Base-by-base conservation (phyloP, 2,797 vertebrate genomes). In the Sebastes baramenuke region DNA sequence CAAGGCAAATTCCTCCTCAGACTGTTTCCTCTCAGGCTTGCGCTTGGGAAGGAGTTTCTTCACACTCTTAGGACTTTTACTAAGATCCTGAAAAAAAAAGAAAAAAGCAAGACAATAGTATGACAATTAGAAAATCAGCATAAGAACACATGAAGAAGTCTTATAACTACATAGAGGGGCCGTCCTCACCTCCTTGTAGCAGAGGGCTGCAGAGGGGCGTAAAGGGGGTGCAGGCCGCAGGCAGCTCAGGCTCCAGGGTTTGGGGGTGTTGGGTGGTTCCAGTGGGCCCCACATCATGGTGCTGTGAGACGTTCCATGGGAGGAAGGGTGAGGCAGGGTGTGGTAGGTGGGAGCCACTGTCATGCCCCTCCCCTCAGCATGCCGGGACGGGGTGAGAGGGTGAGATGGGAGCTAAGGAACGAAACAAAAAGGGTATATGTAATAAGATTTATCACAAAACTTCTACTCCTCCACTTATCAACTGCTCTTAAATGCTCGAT, bases 211-310 rank as follows among this genome's bases (percentile, higher is more conserved):
- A 0, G 99, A 99, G 55, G 98, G 98, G 67, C 97, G 95, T 3
- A 99, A 93, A 0, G 98, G 98, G 1, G 99, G 98, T 0, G 98
- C 98, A 0, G 99, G 99, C 49, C 99, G 95, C 78, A 99, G 94
- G 93, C 99, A 99, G 94, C 99, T 99, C 92, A 99, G 96, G 71
- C 98, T 99, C 99, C 99, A 99, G 2, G 98, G 98, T 90, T 99
- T 99, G 73, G 97, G 97, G 5, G 97, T 99, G 95, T 99, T 99
- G 0, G 98, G 99, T 22, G 98, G 99, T 70, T 99, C 99, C 89
- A 99, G 93, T 0, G 98, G 98, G 54, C 98, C 98, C 98, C 99
- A 99, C 93, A 96, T 98, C 95, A 98, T 95, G 5, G 96, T 97
- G 92, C 97, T 98, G 79, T 97, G 98, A 8, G 98, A 96, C 10